phyloP scores from a whole-genome alignment of 2,113 vertebrate genomes.

The Oryzias javanicus region DNA sequence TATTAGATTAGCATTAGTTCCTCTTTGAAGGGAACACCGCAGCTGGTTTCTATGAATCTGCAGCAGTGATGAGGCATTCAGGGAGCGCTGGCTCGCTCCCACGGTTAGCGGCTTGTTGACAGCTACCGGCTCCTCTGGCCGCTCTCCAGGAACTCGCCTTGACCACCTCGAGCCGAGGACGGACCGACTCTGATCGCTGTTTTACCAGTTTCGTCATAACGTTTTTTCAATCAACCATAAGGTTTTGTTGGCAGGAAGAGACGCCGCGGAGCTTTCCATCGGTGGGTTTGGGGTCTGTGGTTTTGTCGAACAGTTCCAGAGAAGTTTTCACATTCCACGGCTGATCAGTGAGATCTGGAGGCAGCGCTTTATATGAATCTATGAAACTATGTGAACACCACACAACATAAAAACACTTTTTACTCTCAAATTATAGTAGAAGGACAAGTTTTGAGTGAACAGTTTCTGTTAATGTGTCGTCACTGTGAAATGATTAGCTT shows the following conservation, averaged over 20 bases:
- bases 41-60: conserved; percentile 55
- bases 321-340: background rate
- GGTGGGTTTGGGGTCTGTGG: background rate
- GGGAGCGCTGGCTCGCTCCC: conserved; percentile 31
- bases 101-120: conserved; percentile 26
- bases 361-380: too few species aligned
- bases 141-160: background rate
- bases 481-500: too few species aligned
- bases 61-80: conserved; percentile 32
- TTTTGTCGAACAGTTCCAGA: background rate
- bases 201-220: background rate
- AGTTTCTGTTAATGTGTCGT: too few species aligned
- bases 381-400: background rate
- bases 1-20: conserved; percentile 72
- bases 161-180: too few species aligned
- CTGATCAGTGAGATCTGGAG: background rate
- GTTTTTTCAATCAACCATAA: background rate
- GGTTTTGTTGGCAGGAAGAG: background rate
- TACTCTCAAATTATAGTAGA: too few species aligned
- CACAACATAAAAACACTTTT: background rate
- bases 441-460: too few species aligned
- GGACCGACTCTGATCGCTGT: background rate
- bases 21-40: conserved; percentile 63
- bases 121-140: conserved; percentile 3
- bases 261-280: background rate